Evolutionary conservation across 2,888 invertebrate species (phyloP).

Genomic region (Drosophila testacea): DNA sequence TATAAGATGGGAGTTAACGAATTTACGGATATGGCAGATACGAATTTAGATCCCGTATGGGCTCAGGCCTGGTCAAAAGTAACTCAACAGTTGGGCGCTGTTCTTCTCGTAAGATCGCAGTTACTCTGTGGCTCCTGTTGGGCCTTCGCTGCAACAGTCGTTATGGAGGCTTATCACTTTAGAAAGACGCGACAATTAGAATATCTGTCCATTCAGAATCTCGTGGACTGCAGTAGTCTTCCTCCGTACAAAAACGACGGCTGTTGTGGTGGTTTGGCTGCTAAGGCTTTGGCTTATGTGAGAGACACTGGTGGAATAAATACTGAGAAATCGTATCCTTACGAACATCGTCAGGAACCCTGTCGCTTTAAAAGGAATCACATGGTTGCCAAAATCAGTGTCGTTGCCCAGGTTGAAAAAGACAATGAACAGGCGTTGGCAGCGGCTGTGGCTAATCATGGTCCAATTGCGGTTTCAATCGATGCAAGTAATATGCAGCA

Average conservation of each 20-base stretch:
- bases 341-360: slow-evolving; percentile 94
- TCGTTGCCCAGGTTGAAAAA: slow-evolving; percentile 88
- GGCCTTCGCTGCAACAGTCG: too few species aligned
- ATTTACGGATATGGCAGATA: slow-evolving; percentile 22
- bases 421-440: slow-evolving; percentile 88
- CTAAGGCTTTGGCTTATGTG: slow-evolving; percentile 93
- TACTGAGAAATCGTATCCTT: slow-evolving; percentile 86
- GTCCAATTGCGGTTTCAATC: slow-evolving; percentile 94
- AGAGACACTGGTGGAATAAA: slow-evolving; percentile 88
- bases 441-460: slow-evolving; percentile 92
- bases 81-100: slow-evolving; percentile 8
- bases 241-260: too few species aligned
- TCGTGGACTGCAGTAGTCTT: too few species aligned
- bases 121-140: slow-evolving; percentile 91
- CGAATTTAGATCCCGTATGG: slow-evolving; percentile 20
- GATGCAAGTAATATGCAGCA: slow-evolving; percentile 87
- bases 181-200: slow-evolving; percentile 90
- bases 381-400: slow-evolving; percentile 90
- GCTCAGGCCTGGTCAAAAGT: not conserved
- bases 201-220: too few species aligned
- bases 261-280: slow-evolving; percentile 96
- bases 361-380: slow-evolving; percentile 88
- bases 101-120: slow-evolving; percentile 13
- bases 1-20: too few species aligned
- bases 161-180: slow-evolving; percentile 96